These are phyloP conservation scores for Graptemys geographica DNA, from an alignment of 2,797 vertebrate species.

Conservation along the genomic window DNA sequence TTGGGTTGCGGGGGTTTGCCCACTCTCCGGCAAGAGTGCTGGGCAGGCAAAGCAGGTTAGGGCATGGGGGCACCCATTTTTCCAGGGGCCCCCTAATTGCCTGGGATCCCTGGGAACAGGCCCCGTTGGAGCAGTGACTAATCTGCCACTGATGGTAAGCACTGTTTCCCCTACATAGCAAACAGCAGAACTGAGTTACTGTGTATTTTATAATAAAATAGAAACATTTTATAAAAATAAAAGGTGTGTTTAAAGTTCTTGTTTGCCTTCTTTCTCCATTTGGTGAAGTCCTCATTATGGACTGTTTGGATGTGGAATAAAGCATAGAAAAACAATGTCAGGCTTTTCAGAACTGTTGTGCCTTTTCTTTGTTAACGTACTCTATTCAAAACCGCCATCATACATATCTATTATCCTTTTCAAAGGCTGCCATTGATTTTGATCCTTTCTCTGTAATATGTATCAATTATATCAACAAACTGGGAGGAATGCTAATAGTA, in stretches of 20 bases:
- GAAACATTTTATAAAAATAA: not conserved
- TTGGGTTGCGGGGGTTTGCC: too few species aligned
- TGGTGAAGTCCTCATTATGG: not conserved
- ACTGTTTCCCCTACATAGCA: not conserved
- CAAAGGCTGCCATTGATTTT: not conserved
- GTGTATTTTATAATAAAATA: not conserved
- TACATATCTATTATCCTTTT: not conserved
- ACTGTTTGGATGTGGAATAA: not conserved
- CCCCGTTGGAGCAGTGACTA: too few species aligned
- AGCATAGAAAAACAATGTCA: not conserved
- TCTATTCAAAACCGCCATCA: not conserved
- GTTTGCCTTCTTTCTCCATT: not conserved
- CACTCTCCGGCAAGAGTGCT: too few species aligned
- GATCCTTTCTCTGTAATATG: not conserved
- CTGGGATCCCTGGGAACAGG: too few species aligned
- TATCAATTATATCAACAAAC: not conserved
- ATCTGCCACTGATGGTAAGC: not conserved
- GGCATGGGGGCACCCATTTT: too few species aligned
- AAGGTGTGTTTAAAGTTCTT: not conserved
- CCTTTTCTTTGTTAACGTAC: not conserved
- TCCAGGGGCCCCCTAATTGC: too few species aligned
- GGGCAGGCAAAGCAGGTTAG: too few species aligned
- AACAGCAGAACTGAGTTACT: not conserved
- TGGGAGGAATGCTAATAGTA: not conserved
- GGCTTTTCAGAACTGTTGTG: not conserved